Evolutionary conservation across 2,888 invertebrate species (phyloP), one percentile per base, ranked within the genome.

Genomic region (Sipha maydis): DNA sequence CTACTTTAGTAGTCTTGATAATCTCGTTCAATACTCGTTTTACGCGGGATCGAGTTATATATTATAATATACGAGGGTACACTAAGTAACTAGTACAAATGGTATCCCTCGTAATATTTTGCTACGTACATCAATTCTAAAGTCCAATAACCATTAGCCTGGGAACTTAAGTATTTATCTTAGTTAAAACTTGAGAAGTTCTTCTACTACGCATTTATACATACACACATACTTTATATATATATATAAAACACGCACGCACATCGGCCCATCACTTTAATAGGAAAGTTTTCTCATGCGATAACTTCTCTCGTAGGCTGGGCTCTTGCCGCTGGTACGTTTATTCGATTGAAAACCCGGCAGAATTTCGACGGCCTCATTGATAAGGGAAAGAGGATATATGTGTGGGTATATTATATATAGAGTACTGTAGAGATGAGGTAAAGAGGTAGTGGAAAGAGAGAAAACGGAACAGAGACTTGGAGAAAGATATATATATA

Each of bases 201-300:
- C 85, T 67, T 76, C 85, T 67, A 61, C 28, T 25, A 25, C 25
- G 25, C 34, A 3, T 31, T 28, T 21, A 25, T 56, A 8, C 28
- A 38, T 48, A 78, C 11, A 54, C 31, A 28, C 25, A 56, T 78
- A 48, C 17, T 5, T 11, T 19, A 34, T n/a, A 9, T 8, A 69
- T 14, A 25, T 25, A 25, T n/a, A 48, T 48, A 48, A 48, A 14
- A 54, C n/a, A 34, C 56, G 28, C 25, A 25, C 31, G 61, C 48
- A 41, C 28, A 41, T 67, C 41, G 0, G 54, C 85, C 48, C 85
- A 67, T 85, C 77, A 85, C 41, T 77, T 85, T 77, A 85, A 77
- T 61, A 77, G 85, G 67, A 85, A 85, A 85, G 85, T 85, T 85
- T 85, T 78, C 78, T 85, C 78, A 69, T 48, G 85, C 67, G 69